Conservation (phyloP, 1,140 invertebrate species). For the Triops longicaudatus region DNA sequence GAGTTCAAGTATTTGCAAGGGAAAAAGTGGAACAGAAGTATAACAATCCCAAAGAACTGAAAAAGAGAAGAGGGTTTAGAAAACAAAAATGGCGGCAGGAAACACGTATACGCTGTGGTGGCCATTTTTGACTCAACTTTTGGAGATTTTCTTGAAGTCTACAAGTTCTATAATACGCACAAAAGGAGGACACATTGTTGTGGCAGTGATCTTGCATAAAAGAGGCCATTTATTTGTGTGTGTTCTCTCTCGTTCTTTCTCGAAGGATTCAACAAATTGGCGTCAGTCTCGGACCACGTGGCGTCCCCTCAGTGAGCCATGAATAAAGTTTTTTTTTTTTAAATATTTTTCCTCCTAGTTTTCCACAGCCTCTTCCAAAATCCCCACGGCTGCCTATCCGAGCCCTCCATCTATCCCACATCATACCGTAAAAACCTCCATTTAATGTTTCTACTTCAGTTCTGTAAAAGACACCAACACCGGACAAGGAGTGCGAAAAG, state of each 20-base stretch:
- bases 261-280: neutral
- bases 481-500: neutral
- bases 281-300: neutral
- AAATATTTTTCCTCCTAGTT: neutral
- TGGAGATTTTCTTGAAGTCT: neutral
- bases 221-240: conserved; percentile 11
- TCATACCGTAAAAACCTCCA: neutral
- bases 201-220: conserved; percentile 15
- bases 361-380: neutral
- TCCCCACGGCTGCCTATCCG: neutral
- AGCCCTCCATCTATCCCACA: neutral
- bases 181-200: neutral
- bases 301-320: neutral
- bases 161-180: neutral
- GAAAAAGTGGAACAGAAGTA: neutral
- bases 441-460: neutral
- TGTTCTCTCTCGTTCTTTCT: neutral
- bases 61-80: neutral
- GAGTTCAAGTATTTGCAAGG: neutral
- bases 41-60: neutral
- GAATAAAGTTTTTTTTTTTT: neutral
- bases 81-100: neutral
- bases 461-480: conserved; percentile 1
- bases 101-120: conserved; percentile 2
- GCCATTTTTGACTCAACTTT: neutral